Evolutionary conservation across 2,797 vertebrate genomes (phyloP).

Genomic region (Dendrocincla tyrannina): DNA sequence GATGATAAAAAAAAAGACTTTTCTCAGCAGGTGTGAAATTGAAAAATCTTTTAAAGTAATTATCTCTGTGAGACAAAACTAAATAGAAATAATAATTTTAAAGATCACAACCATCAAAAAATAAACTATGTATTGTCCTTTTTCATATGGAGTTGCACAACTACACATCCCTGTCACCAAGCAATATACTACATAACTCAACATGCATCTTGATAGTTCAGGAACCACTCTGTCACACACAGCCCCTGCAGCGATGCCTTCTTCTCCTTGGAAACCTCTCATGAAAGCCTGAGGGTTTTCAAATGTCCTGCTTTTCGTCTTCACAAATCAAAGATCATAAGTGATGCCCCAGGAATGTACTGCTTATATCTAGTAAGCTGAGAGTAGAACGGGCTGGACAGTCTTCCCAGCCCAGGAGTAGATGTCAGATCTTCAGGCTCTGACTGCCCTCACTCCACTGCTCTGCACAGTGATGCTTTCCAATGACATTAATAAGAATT

Average conservation of each 20-base stretch:
- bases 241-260: accelerated
- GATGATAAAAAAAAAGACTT: neutral
- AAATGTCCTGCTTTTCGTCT: neutral
- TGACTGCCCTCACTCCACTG: neutral
- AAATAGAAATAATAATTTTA: neutral
- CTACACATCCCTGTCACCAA: neutral
- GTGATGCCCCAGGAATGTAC: neutral
- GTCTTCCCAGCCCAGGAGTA: neutral
- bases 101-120: neutral
- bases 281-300: neutral
- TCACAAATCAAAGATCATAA: neutral
- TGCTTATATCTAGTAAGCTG: neutral
- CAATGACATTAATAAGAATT: neutral
- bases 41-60: neutral
- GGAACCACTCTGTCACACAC: neutral
- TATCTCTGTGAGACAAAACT: neutral
- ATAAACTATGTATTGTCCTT: neutral
- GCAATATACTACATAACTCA: neutral
- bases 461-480: neutral
- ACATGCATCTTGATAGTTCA: neutral
- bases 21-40: neutral
- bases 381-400: neutral
- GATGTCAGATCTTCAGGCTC: neutral
- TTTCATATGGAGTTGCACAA: neutral
- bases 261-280: neutral